These are phyloP conservation scores for Pyrgilauda ruficollis DNA, from an alignment of 2,113 vertebrate species.

Conservation along the genomic window DNA sequence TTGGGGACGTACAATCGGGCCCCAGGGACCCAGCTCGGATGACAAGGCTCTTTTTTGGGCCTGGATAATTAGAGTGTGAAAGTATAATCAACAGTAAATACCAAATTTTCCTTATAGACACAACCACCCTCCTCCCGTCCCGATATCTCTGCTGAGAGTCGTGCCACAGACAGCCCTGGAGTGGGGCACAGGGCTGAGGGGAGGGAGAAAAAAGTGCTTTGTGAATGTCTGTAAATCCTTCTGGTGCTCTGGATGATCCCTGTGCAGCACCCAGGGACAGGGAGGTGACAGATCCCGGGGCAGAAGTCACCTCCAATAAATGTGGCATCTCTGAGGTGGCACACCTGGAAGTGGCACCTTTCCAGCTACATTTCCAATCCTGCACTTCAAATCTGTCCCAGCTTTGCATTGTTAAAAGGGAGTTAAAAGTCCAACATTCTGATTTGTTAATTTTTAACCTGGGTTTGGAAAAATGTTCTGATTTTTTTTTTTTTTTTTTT, in stretches of 20 bases:
- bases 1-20: slow-evolving; percentile 14
- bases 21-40: neutral
- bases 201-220: neutral
- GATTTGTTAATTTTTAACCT: slow-evolving; percentile 49
- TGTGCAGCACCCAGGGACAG: neutral
- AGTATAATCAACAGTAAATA: slow-evolving; percentile 2
- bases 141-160: neutral
- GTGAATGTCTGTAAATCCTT: neutral
- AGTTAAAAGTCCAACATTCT: slow-evolving; percentile 46
- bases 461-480: neutral
- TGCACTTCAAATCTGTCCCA: neutral
- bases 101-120: neutral
- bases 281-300: neutral
- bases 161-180: neutral
- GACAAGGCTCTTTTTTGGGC: neutral
- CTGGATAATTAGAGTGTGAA: neutral
- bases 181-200: neutral
- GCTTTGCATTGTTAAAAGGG: neutral
- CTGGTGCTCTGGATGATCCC: fast-evolving
- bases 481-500: neutral
- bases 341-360: neutral
- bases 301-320: neutral
- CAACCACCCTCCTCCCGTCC: neutral
- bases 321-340: neutral
- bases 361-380: neutral